Evolutionary conservation across 2,797 vertebrate species (phyloP).

Genomic region (Cephalopachus bancanus): DNA sequence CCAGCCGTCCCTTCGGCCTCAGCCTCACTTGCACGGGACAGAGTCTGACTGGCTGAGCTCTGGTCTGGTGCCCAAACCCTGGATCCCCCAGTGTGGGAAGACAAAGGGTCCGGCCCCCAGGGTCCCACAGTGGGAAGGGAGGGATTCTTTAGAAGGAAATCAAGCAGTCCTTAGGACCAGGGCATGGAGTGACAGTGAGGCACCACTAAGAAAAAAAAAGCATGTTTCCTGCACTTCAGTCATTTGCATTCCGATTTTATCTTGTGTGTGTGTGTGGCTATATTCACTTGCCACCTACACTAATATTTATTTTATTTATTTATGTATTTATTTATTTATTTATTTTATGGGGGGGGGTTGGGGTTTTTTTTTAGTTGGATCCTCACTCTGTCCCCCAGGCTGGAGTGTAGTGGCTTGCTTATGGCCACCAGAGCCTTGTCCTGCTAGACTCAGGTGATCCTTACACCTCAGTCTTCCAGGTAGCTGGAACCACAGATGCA

Average conservation of each 20-base stretch:
- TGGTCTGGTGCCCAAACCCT: neutral
- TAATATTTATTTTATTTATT: conserved; percentile 12
- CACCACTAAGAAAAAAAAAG: neutral
- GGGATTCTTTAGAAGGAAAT: neutral
- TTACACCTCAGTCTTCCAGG: no score
- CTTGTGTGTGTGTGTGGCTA: neutral
- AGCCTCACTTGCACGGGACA: neutral
- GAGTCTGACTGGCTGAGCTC: neutral
- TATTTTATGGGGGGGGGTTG: no score
- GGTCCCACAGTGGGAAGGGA: neutral
- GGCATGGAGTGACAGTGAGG: neutral
- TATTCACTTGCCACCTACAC: neutral
- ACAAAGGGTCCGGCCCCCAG: neutral
- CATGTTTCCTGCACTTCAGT: neutral
- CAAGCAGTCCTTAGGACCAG: neutral
- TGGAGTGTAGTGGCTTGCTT: no score
- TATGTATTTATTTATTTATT: no score
- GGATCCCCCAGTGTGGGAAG: neutral
- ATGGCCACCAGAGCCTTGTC: no score
- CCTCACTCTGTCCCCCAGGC: no score
- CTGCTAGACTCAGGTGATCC: no score
- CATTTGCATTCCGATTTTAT: neutral
- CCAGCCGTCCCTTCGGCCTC: neutral
- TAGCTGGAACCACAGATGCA: no score
- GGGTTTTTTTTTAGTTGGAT: no score